These are phyloP conservation scores for Tiliqua scincoides DNA, from an alignment of 2,113 vertebrate genomes.

Conservation along the genomic window DNA sequence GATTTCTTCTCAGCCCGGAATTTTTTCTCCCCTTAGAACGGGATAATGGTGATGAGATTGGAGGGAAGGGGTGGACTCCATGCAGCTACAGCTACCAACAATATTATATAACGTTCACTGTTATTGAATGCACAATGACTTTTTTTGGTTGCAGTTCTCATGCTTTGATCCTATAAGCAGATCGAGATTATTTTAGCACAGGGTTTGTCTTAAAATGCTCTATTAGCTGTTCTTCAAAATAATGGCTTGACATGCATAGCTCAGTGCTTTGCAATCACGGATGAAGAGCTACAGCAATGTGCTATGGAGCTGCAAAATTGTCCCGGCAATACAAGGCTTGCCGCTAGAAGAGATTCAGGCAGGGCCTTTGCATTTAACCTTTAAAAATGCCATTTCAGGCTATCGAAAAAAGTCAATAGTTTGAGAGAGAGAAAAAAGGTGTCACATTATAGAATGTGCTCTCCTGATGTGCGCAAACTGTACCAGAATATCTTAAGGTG, in stretches of 20 bases:
- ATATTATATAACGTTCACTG: background rate
- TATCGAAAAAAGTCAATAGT: conserved; percentile 52
- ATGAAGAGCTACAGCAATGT: conserved; percentile 10
- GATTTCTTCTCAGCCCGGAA: background rate
- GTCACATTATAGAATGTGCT: conserved; percentile 51
- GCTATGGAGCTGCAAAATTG: conserved; percentile 39
- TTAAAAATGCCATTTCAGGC: conserved; percentile 60
- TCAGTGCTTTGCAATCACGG: conserved; percentile 8
- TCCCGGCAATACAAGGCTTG: conserved; percentile 41
- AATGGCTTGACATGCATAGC: conserved; percentile 32
- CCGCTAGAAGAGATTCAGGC: conserved; percentile 16
- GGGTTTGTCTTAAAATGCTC: background rate
- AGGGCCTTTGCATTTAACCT: conserved; percentile 52
- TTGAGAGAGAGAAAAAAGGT: conserved; percentile 32
- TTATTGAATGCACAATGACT: background rate
- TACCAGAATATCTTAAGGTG: conserved; percentile 23
- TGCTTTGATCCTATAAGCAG: background rate
- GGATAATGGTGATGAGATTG: background rate
- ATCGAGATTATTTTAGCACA: background rate
- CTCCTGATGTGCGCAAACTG: conserved; percentile 38
- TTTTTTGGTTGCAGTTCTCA: background rate
- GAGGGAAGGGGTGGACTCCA: background rate
- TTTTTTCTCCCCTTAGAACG: background rate
- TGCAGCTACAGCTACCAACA: background rate
- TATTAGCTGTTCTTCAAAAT: conserved; percentile 42